Evolutionary conservation across 2,113 vertebrate genomes (phyloP), one percentile per base, ranked within the genome.

Genomic region (Pelecanoides urinatrix): DNA sequence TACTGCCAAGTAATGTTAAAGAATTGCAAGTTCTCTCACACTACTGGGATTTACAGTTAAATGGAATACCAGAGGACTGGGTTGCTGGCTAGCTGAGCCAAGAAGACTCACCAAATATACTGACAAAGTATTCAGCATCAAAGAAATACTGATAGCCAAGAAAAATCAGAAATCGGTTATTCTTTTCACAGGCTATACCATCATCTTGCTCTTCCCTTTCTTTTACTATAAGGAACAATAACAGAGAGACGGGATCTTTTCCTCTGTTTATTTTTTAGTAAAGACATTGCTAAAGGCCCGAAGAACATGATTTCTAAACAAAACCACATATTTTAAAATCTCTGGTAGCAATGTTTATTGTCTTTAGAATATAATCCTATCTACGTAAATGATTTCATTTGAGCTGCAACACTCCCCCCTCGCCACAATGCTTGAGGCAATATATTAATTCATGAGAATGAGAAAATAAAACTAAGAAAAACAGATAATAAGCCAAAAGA

Each of bases 381-480:
- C 79, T 63, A 62, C 2, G 0, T 44, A 92, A 82, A 90, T 23
- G 0, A 90, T 74, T 72, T 72, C 42, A 83, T 74, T 36, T 67
- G 74, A 87, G 62, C 62, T 86, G 62, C 52, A 87, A 67, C 47
- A 76, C 29, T 91, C 25, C 38, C 23, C 76, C 38, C 52, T 79
- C 47, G 27, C 49, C 53, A 40, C 61, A 85, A 16, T 30, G 79
- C 86, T 68, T 26, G 40, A 92, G 55, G 90, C 81, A 86, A 73
- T 47, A 27, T 76, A 85, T 92, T 94, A 90, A 95, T 90, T 65
- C 75, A 79, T 7, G 52, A 82, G 83, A 90, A 90, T 65, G 72
- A 88, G 82, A 92, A 85, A 96, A 94, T 78, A 71, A 80, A 94
- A 90, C 86, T 71, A 94, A 88, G 68, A n/a, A 84, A 95, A 94